Evolutionary conservation across 2,888 invertebrate species (phyloP), one percentile per base, ranked within the genome.

Genomic region (Leucophenga montana): DNA sequence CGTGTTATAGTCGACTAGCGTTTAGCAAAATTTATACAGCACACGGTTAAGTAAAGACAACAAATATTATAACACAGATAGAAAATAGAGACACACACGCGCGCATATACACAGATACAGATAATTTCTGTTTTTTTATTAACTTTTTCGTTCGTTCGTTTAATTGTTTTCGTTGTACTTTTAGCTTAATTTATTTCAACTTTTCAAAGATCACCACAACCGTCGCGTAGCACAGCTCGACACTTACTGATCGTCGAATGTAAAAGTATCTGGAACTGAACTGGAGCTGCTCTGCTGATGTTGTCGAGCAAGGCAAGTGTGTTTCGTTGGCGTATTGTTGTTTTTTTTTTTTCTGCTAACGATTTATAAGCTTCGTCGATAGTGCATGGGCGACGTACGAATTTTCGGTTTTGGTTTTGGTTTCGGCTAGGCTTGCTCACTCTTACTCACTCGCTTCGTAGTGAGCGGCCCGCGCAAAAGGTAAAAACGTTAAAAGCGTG

Each of bases 191-290:
- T 53, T 66, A 44, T 46, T 68, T 13, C n/a, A 64, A 50, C 48
- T 59, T 68, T 68, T 20, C 33, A 14, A 76, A 80, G 82, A 82
- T 79, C 78, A 75, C 16, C 20, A 66, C 84, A 79, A 86, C 87
- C 86, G 85, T 83, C 85, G 84, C 86, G 82, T 75, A 83, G 79
- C 85, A 84, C 85, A 83, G 85, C 85, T 86, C 82, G 85, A 86
- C 85, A 80, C 83, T 80, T 84, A 87, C 87, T 87, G 88, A 87
- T 86, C 85, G 78, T 62, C 64, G 72, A 46, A 18, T 44, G 62
- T 46, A 14, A 46, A 46, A 31, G 46, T 62, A 18, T 50, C 50
- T 50, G 50, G 16, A 50, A 50, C 50, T 50, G 50, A 39, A 39
- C 71, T 68, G 74, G 74, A 74, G 78, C 65, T 67, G 11, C 59